Percentiles rank a stretch among this genome's conserved stretches.
Conservation (phyloP, 2,888 invertebrate species). For the Hermaeophaga mercurialis region DNA sequence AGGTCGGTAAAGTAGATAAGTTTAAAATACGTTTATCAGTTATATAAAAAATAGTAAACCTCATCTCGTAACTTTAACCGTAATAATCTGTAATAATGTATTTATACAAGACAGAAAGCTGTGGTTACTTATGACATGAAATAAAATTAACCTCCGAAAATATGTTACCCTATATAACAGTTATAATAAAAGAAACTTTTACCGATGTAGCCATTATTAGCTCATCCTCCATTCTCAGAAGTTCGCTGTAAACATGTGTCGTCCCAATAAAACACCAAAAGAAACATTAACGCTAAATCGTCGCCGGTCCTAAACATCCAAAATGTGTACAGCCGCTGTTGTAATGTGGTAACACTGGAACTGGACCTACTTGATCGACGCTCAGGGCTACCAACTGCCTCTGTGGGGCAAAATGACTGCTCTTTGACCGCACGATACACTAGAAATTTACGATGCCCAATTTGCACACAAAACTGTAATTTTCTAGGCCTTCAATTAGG, state of each 20-base stretch:
- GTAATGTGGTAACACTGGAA: slow-evolving; percentile 17
- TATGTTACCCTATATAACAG: slow-evolving; percentile 2
- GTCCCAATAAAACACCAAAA: slow-evolving; percentile 22
- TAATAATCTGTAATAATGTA: too few species aligned
- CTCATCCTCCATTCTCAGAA: slow-evolving; percentile 20
- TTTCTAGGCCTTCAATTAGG: too few species aligned
- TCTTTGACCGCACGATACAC: slow-evolving; percentile 16
- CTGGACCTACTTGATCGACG: slow-evolving; percentile 32
- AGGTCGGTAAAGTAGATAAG: too few species aligned
- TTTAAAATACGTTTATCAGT: too few species aligned
- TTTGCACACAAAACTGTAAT: neutral
- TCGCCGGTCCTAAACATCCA: slow-evolving; percentile 6
- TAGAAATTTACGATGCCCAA: slow-evolving; percentile 1
- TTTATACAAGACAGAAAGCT: too few species aligned
- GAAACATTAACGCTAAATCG: slow-evolving; percentile 21
- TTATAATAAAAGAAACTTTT: slow-evolving; percentile 18
- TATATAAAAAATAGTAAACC: too few species aligned
- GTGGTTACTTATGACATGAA: too few species aligned
- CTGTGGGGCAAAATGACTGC: slow-evolving; percentile 29
- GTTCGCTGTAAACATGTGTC: slow-evolving; percentile 20
- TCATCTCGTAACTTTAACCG: too few species aligned
- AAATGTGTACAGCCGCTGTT: slow-evolving; percentile 6
- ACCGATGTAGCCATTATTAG: slow-evolving; percentile 17
- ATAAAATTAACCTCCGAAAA: slow-evolving; percentile 12
- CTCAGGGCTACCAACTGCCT: slow-evolving; percentile 33